A percentile compares a stretch with the other conserved stretches of the same genome.
Evolutionary conservation across 1,140 invertebrate genomes (phyloP).

Genomic region (Neuroterus valhalla): DNA sequence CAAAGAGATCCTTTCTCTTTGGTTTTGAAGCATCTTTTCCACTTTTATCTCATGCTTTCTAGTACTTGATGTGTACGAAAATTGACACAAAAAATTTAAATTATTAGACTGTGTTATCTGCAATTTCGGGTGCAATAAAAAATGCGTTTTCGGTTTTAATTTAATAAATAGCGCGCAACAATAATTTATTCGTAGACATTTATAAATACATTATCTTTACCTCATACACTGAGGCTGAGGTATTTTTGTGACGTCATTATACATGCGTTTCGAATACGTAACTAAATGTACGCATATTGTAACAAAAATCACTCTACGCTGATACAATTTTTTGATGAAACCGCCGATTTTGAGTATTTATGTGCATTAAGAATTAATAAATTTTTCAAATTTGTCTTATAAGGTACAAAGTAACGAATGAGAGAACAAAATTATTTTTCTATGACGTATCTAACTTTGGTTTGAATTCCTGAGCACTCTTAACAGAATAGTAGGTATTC

Average conservation of each 20-base stretch:
- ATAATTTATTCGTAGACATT: conserved; percentile 56
- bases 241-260: conserved; percentile 7
- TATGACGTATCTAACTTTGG: conserved; percentile 3
- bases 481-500: background rate
- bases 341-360: conserved; percentile 50
- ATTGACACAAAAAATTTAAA: no score
- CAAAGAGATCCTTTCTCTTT: no score
- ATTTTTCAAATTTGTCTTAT: background rate
- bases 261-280: background rate
- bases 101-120: no score
- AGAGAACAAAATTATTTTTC: background rate
- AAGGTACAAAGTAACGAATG: background rate
- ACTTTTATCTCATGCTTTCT: no score
- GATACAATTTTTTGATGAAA: conserved; percentile 19
- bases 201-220: conserved; percentile 38
- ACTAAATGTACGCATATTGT: background rate
- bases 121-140: no score
- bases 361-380: conserved; percentile 46
- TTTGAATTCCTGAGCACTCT: background rate
- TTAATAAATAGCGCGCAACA: conserved; percentile 60
- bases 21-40: no score
- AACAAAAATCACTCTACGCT: background rate
- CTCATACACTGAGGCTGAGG: conserved; percentile 3
- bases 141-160: background rate
- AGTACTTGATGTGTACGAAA: no score